Percentiles rank a stretch among this genome's conserved stretches.
Evolutionary conservation across 2,113 vertebrate genomes (phyloP).

Genomic region (Tychaedon coryphoeus): DNA sequence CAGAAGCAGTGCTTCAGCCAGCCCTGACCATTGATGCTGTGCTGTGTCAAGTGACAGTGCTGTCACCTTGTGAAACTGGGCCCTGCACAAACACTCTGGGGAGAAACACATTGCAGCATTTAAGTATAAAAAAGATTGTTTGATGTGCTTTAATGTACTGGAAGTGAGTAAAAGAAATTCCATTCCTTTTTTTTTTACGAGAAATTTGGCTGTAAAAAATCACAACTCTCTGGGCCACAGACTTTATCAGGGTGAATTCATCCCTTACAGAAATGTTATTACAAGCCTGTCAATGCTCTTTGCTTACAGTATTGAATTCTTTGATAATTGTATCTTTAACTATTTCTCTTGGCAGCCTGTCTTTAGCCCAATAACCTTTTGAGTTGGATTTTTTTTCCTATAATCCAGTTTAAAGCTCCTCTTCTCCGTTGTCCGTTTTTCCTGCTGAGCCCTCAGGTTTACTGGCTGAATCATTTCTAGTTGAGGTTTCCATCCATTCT

Average conservation of each 20-base stretch:
- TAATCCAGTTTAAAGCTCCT: not conserved
- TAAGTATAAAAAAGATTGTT: not conserved
- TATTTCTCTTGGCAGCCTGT: not conserved
- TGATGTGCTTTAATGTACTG: not conserved
- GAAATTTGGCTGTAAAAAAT: not conserved
- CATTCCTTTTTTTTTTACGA: not conserved
- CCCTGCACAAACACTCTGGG: not conserved
- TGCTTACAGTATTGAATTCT: not conserved
- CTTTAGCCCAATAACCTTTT: not conserved
- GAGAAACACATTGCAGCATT: not conserved
- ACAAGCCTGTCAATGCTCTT: not conserved
- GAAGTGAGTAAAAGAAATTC: slow-evolving; percentile 2
- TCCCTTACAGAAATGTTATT: not conserved
- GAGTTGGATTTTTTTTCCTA: not conserved
- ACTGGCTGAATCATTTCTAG: not conserved
- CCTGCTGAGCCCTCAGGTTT: not conserved
- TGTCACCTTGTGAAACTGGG: not conserved
- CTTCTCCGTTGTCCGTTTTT: not conserved
- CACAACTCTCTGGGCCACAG: not conserved
- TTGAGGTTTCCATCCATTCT: not conserved
- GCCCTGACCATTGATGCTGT: not conserved
- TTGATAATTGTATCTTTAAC: not conserved
- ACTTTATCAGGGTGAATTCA: not conserved
- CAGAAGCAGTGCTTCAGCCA: not conserved
- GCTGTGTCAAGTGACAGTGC: not conserved